Evolutionary conservation across 2,888 invertebrate species (phyloP).

Genomic region (Pilophorus perplexus): DNA sequence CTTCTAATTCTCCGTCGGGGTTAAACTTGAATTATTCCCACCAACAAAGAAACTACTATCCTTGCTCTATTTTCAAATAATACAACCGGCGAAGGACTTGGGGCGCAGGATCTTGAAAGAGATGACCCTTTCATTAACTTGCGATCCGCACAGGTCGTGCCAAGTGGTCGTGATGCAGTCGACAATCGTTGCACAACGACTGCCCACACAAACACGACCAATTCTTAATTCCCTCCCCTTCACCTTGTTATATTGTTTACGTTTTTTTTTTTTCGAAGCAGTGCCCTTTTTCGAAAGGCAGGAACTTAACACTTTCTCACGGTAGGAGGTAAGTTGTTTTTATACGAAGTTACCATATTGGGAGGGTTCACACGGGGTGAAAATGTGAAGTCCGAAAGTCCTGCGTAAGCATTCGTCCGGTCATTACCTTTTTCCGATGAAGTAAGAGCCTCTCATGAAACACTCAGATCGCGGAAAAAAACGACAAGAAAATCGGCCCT

Average conservation of each 20-base stretch:
- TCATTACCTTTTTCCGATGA: not conserved
- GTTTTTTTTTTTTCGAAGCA: not conserved
- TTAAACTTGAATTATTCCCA: too few relatives aligned
- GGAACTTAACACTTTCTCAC: too few relatives aligned
- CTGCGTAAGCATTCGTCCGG: not conserved
- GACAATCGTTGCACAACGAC: slow-evolving; percentile 5
- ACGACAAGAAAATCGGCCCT: too few relatives aligned
- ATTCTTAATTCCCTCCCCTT: slow-evolving; percentile 10
- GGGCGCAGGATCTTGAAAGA: too few relatives aligned
- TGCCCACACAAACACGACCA: slow-evolving; percentile 6
- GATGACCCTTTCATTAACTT: not conserved
- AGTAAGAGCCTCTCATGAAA: slow-evolving; percentile 1
- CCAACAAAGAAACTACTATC: too few relatives aligned
- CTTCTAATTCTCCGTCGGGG: too few relatives aligned
- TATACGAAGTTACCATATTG: too few relatives aligned
- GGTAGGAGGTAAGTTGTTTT: too few relatives aligned
- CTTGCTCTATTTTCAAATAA: not conserved
- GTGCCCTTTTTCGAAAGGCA: not conserved
- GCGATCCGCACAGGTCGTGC: not conserved
- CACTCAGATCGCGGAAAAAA: too few relatives aligned
- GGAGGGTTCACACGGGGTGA: too few relatives aligned
- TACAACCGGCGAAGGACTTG: not conserved
- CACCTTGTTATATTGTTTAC: not conserved
- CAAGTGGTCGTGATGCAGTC: not conserved
- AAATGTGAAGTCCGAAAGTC: too few relatives aligned